phyloP scores from a whole-genome alignment of 2,113 vertebrate genomes.

The Laticauda laticaudata region DNA sequence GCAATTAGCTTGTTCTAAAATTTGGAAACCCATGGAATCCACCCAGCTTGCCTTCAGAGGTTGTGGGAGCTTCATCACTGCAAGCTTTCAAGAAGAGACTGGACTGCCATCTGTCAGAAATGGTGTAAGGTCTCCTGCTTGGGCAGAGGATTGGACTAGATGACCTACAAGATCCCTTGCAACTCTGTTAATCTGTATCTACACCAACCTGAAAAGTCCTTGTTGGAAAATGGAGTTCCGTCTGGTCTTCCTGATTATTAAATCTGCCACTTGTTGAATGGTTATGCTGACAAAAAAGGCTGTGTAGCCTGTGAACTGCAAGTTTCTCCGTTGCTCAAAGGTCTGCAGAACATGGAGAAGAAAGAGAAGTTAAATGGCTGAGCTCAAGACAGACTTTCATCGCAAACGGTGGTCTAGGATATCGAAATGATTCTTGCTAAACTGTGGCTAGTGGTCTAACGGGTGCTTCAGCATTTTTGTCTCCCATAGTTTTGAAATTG shows the following conservation, averaged over 20 bases:
- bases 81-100: too few species aligned
- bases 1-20: not conserved
- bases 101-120: too few species aligned
- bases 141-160: too few species aligned
- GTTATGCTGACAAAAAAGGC: constrained; percentile 81
- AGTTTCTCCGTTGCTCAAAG: constrained; percentile 64
- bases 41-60: too few species aligned
- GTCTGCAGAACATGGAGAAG: constrained; percentile 62
- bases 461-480: not conserved
- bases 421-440: not conserved
- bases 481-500: not conserved
- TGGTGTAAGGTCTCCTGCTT: too few species aligned
- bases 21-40: not conserved
- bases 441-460: not conserved
- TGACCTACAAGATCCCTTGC: too few species aligned
- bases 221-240: constrained; percentile 79
- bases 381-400: not conserved
- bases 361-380: not conserved
- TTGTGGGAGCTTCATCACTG: too few species aligned
- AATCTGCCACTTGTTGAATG: constrained; percentile 76
- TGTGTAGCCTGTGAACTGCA: constrained; percentile 75
- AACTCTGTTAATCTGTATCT: too few species aligned
- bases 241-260: constrained; percentile 80
- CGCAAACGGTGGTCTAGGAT: not conserved
- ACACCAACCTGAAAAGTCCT: constrained; percentile 72